Conservation (phyloP, 1,140 invertebrate genomes). For the Aphelenchoides fujianensis region DNA sequence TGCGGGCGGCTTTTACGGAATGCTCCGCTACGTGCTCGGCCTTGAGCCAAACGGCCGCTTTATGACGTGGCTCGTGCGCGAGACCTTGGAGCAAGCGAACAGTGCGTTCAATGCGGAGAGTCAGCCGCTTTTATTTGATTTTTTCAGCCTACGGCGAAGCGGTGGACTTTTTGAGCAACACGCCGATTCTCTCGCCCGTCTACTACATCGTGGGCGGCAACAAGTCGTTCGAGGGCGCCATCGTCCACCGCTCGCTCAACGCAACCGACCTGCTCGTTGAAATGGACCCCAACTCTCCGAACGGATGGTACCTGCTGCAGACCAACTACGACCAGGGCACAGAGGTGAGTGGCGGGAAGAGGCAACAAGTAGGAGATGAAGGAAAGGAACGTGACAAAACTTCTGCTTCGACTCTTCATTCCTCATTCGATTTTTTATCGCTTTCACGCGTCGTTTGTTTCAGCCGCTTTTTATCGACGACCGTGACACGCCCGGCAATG, state of each 20-base stretch:
- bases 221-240: slow-evolving; percentile 43
- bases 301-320: slow-evolving; percentile 67
- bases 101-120: slow-evolving; percentile 37
- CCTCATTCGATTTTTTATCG: too few species aligned
- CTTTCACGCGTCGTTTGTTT: too few species aligned
- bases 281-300: slow-evolving; percentile 31
- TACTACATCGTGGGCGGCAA: slow-evolving; percentile 55
- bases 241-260: slow-evolving; percentile 44
- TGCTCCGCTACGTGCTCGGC: slow-evolving; percentile 65
- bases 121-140: not conserved
- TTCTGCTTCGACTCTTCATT: too few species aligned
- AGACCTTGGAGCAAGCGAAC: slow-evolving; percentile 43
- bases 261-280: slow-evolving; percentile 38
- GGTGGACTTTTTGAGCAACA: slow-evolving; percentile 37
- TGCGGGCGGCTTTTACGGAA: slow-evolving; percentile 66
- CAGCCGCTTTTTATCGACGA: slow-evolving; percentile 68
- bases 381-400: too few species aligned
- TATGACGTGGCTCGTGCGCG: slow-evolving; percentile 67
- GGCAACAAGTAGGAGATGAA: slow-evolving; percentile 33
- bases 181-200: slow-evolving; percentile 52
- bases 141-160: slow-evolving; percentile 41
- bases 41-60: slow-evolving; percentile 64
- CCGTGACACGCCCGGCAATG: slow-evolving; percentile 63
- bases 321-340: slow-evolving; percentile 68
- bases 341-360: slow-evolving; percentile 11